These are phyloP conservation scores for Metallyticus violacea DNA, from an alignment of 2,888 invertebrate genomes.

Conservation along the genomic window DNA sequence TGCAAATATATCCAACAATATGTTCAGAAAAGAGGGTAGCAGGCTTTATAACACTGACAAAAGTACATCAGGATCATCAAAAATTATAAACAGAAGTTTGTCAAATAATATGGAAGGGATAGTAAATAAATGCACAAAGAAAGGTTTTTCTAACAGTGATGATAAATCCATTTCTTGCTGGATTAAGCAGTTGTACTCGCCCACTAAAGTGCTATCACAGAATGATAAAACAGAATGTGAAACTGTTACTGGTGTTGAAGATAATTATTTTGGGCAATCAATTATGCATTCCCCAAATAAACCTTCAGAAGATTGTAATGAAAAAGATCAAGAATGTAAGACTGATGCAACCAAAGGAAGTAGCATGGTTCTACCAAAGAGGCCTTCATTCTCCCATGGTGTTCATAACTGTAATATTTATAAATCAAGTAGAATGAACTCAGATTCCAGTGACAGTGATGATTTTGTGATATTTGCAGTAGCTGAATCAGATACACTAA, in stretches of 20 bases:
- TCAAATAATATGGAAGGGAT: no score
- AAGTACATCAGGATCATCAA: background rate
- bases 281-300: background rate
- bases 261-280: background rate
- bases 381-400: background rate
- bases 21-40: background rate
- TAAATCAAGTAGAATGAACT: background rate
- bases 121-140: no score
- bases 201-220: background rate
- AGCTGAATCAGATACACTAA: background rate
- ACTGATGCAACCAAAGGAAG: background rate
- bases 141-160: no score
- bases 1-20: background rate
- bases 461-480: background rate
- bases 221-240: background rate
- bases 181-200: no score
- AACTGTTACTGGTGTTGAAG: background rate
- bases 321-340: background rate
- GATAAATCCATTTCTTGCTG: no score
- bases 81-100: background rate
- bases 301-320: background rate
- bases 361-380: background rate
- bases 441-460: background rate
- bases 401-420: background rate
- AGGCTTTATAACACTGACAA: background rate